Evolutionary conservation across 2,113 vertebrate species (phyloP), one percentile per base, ranked within the genome.

Genomic region (Dromiciops gliroides): DNA sequence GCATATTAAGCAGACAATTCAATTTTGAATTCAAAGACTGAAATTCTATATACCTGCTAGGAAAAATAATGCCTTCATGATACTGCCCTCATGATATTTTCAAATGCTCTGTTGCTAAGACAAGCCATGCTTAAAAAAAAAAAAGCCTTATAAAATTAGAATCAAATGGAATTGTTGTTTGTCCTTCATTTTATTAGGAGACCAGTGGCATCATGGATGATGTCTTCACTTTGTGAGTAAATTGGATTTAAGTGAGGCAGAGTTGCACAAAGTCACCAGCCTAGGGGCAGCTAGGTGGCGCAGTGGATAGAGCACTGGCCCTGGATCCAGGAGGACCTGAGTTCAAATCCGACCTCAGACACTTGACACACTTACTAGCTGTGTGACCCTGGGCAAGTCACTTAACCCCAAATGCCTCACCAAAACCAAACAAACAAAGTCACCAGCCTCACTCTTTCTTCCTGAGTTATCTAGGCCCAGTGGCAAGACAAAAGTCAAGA

Each of bases 1-100:
- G 89, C 25, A 94, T 88, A 47, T 0, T 91, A 47, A 88, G 51
- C 48, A 94, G 51, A 93, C 0, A 95, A 95, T 51, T 50, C 14
- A 90, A 94, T 92, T 97, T 49, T 89, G 12, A 92, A 90, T 49
- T 3, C 24, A 93, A 8, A 22, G 23, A 26, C 83, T 91, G 94
- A 75, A 7, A 25, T 37, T 83, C 26, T 83, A 7, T 95, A 12
- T 89, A 44, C 75, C 48, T 92, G 28, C n/a, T 67, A 6, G 37
- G n/a, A 83, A 83, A 50, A 97, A 92, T 92, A 94, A 52, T 48
- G 83, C 19, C 23, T 5, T 90, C 28, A 25, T 37, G n/a, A 91
- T 48, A 89, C n/a, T 48, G 83, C 19, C 23, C 5, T 90, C 28
- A 25, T 37, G n/a, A 91, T 48, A 89, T 48, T 49, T 48, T 89